Evolutionary conservation across 2,113 vertebrate genomes (phyloP), one percentile per base, ranked within the genome.

Genomic region (Micronycteris hirsuta): DNA sequence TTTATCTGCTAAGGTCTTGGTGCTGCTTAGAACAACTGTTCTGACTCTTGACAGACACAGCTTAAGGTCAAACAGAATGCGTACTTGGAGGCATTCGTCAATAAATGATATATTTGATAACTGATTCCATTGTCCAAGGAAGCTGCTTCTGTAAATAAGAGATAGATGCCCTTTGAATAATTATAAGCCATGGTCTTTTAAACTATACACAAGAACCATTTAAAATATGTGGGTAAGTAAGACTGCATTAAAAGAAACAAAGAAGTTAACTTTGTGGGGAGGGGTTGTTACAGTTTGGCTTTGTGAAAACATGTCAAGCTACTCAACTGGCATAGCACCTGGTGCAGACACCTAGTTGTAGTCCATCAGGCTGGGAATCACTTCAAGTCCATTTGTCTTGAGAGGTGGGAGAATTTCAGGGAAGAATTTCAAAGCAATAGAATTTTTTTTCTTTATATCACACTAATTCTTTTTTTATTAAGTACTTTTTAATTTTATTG

Each of bases 101-200:
- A 52, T 82, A 88, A 58, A 71, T 85, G 28, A 45, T 33, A n/a
- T 22, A 67, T 16, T 80, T 91, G 33, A 41, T 70, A 15, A 91
- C 20, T 86, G 47, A 94, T 92, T 92, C 19, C 2, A 71, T 80
- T 76, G 93, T 94, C 28, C 78, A 94, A 92, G 41, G 31, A 92
- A 88, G 41, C 16, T 38, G 7, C 26, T 87, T 76, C 41, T 68
- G 2, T 67, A 11, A 7, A 85, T 88, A 93, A 93, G 26, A 82
- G 41, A 10, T 58, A 78, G 12, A 5, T 63, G 24, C 28, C 68
- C 22, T 82, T 31, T 83, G 10, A 22, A 41, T 41, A 67, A 8
- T 88, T 67, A 41, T 33, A 77, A 84, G 5, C 58, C 38, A 58
- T 8, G 38, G 14, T 94, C 84, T 92, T 96, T 86, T 86, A 49